Conservation (phyloP, 2,113 vertebrate genomes). For the Pipa parva region DNA sequence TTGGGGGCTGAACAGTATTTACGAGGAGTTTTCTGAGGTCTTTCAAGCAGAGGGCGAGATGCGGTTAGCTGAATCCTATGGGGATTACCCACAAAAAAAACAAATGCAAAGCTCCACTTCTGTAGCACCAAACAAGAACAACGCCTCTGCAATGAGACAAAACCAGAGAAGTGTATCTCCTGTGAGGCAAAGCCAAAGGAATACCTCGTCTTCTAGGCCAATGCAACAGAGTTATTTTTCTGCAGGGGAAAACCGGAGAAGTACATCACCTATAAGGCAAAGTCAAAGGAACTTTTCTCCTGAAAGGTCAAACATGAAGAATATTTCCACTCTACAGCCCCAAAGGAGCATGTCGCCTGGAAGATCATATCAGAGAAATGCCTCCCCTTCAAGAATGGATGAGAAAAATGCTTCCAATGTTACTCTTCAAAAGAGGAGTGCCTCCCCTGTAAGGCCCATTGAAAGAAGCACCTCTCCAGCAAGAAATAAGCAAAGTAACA, state of each 20-base stretch:
- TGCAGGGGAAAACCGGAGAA: background rate
- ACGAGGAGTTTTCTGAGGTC: constrained; percentile 28
- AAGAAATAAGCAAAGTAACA: background rate
- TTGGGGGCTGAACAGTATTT: constrained; percentile 26
- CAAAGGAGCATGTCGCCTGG: background rate
- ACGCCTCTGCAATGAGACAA: background rate
- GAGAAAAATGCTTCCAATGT: background rate
- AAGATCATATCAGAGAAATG: background rate
- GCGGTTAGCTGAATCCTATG: constrained; percentile 4
- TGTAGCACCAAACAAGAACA: constrained; percentile 2
- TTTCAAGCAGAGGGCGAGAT: constrained; percentile 28
- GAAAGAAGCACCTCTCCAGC: background rate
- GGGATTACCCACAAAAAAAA: background rate
- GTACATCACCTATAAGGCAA: background rate
- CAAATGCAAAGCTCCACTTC: constrained; percentile 2
- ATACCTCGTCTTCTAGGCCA: background rate
- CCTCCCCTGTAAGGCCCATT: background rate
- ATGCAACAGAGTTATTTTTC: background rate
- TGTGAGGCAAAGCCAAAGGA: background rate
- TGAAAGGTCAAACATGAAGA: background rate
- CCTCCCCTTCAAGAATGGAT: background rate
- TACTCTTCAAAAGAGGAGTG: background rate
- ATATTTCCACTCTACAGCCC: background rate
- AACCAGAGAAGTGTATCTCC: constrained; percentile 1
- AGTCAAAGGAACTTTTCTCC: background rate